A percentile compares a stretch with the other conserved stretches of the same genome.
These are phyloP conservation scores for Hyla sarda DNA, from an alignment of 2,113 vertebrate genomes.

Conservation along the genomic window DNA sequence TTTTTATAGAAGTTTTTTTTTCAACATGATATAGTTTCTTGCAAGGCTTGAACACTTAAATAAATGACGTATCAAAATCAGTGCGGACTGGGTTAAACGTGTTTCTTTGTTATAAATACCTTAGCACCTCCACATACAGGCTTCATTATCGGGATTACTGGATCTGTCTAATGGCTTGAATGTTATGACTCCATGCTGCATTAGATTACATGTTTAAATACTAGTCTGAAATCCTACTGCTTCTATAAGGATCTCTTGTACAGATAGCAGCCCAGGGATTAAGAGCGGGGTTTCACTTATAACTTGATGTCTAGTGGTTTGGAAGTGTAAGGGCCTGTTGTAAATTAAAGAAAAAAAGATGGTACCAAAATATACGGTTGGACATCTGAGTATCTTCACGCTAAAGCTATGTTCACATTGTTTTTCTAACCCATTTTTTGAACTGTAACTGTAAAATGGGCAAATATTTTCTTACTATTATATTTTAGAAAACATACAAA, in stretches of 20 bases:
- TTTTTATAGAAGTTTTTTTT: not conserved
- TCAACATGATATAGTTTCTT: not conserved
- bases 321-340: conserved; percentile 36
- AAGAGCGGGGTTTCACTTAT: not conserved
- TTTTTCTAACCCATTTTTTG: no score
- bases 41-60: not conserved
- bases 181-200: conserved; percentile 55
- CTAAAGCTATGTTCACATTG: no score
- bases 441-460: no score
- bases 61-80: not conserved
- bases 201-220: conserved; percentile 54
- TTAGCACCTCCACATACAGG: conserved; percentile 51
- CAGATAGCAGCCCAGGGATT: conserved; percentile 33
- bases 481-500: no score
- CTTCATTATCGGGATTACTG: conserved; percentile 55
- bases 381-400: not conserved
- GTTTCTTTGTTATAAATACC: conserved; percentile 50
- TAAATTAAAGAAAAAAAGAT: conserved; percentile 14
- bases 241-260: conserved; percentile 20
- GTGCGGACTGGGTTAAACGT: conserved; percentile 37
- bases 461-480: no score
- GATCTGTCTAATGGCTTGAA: conserved; percentile 54
- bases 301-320: conserved; percentile 23
- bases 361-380: no score
- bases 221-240: conserved; percentile 23